Evolutionary conservation across 2,888 invertebrate species (phyloP).

Genomic region (Aspidiotus rigidus): DNA sequence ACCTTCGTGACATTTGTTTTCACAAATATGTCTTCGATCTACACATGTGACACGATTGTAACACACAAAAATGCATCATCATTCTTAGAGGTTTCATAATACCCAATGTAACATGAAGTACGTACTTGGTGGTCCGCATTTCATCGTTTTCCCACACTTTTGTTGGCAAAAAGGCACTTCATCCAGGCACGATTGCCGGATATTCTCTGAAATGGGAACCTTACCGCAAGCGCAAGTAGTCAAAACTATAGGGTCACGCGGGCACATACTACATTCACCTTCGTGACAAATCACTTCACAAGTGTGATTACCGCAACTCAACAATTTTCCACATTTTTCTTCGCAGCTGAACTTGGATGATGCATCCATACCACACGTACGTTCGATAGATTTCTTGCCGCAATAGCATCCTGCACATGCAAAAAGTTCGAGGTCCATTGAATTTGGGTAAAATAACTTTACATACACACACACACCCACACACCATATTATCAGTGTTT

Average conservation of each 20-base stretch:
- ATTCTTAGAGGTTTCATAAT: background rate
- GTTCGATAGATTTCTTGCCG: constrained; percentile 52
- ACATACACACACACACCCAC: background rate
- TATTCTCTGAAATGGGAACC: constrained; percentile 47
- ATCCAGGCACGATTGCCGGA: constrained; percentile 64
- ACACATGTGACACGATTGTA: background rate
- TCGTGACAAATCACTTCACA: constrained; percentile 61
- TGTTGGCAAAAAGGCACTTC: constrained; percentile 72
- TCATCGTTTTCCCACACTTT: constrained; percentile 45
- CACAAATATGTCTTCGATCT: constrained; percentile 59
- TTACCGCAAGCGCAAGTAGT: constrained; percentile 70
- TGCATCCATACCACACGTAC: constrained; percentile 53
- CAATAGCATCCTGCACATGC: constrained; percentile 58
- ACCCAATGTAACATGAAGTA: too few relatives aligned
- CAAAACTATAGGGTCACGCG: constrained; percentile 52
- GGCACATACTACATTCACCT: constrained; percentile 53
- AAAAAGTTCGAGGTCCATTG: background rate
- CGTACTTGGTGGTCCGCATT: constrained; percentile 45
- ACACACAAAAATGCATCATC: background rate
- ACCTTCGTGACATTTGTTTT: constrained; percentile 58
- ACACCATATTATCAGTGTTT: background rate
- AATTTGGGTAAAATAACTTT: background rate
- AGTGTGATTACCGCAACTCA: constrained; percentile 61
- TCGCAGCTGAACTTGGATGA: constrained; percentile 48
- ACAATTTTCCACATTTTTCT: constrained; percentile 51